Evolutionary conservation across 1,140 invertebrate species (phyloP).

Genomic region (Diuraphis noxia): DNA sequence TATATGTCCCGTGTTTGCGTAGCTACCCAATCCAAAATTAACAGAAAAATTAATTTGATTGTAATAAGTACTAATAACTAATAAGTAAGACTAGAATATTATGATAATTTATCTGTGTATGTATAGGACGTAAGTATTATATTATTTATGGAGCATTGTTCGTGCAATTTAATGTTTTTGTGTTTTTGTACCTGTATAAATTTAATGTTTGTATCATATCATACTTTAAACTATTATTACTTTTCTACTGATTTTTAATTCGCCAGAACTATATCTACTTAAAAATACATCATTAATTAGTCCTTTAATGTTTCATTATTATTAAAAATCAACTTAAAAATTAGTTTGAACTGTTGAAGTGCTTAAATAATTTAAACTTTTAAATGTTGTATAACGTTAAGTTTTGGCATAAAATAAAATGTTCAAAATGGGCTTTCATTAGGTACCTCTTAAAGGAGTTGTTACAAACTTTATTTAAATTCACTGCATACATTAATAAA

Average conservation of each 20-base stretch:
- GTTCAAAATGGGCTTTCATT: slow-evolving; percentile 27
- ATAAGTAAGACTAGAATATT: neutral
- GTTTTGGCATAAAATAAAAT: slow-evolving; percentile 44
- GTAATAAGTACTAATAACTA: neutral
- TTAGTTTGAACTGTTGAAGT: slow-evolving; percentile 17
- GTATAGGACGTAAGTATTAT: neutral
- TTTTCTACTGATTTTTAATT: neutral
- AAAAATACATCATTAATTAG: slow-evolving; percentile 22
- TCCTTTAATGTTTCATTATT: neutral
- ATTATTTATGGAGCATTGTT: neutral
- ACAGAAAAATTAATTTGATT: neutral
- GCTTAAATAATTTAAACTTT: slow-evolving; percentile 24
- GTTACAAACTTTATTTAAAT: slow-evolving; percentile 29
- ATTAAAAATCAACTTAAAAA: slow-evolving; percentile 14
- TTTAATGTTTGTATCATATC: neutral
- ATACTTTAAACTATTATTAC: neutral
- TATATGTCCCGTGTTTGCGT: neutral
- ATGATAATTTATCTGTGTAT: neutral
- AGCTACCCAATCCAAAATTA: neutral
- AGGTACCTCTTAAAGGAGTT: slow-evolving; percentile 12
- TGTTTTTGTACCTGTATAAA: neutral
- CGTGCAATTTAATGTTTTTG: no score
- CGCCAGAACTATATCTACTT: neutral
- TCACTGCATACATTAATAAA: neutral
- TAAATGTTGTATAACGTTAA: neutral